Base-by-base conservation (phyloP, 2,113 vertebrate genomes). In the Passer montanus region DNA sequence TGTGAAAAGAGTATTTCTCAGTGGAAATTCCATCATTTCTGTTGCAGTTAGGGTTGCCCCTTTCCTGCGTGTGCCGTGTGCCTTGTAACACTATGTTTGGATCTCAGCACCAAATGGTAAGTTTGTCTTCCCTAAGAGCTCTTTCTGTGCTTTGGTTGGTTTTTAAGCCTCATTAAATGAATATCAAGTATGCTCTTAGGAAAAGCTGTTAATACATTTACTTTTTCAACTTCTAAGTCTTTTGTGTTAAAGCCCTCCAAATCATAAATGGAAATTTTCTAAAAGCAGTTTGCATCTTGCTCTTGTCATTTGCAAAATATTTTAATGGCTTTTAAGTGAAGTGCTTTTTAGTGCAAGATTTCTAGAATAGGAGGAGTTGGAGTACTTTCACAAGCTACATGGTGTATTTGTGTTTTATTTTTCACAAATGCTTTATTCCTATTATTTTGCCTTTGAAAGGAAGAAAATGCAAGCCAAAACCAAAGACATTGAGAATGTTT, bases 11-110 rank as follows among this genome's bases (percentile, higher is more conserved):
- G 2, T 22, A 9, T 76, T 31, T 60, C 56, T 69, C 10, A 23
- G 16, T 11, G 81, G 68, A 74, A 74, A 87, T 80, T 43, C 30
- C 49, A 27, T 73, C 3, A 37, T 93, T 94, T 75, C 83, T 55
- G 9, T 94, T 94, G 49, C 93, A 99, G 98, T 97, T 98, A 2
- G 98, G 98, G 63, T 80, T 98, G 67, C 98, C 98, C 20, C 97
- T 98, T 53, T 98, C 98, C 50, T 98, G 98, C 55, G 79, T 99
- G 93, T 99, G 99, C 83, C 98, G 97, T 6, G 99, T 99, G 53
- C 99, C 99, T 53, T 99, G 99, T 96, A 99, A 99, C 97, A 99
- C 99, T 30, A 97, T 99, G 98, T 99, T 99, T 97, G 99, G 99
- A 97, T 99, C 99, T 79, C 99, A 99, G 49, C 99, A 99, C 97